A percentile compares a stretch with the other conserved stretches of the same genome.
These are phyloP conservation scores for Micrastur ruficollis DNA, from an alignment of 2,797 vertebrate genomes.

Conservation along the genomic window DNA sequence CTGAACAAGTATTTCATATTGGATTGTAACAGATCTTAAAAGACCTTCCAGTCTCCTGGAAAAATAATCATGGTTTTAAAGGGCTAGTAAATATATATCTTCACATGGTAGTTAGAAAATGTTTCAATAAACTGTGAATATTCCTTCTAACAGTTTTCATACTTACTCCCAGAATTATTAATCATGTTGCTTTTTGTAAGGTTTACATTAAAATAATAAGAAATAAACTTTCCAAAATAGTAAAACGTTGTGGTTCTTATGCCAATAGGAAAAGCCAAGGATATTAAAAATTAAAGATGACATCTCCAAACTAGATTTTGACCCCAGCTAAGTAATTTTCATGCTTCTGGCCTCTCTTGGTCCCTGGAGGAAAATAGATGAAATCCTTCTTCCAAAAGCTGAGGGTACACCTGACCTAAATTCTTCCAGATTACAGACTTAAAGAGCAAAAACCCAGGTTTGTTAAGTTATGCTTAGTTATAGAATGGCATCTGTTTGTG, in stretches of 20 bases:
- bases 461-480: not conserved
- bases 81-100: not conserved
- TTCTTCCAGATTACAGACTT: not conserved
- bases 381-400: not conserved
- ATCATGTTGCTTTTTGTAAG: not conserved
- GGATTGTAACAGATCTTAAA: not conserved
- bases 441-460: not conserved
- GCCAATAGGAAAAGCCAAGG: not conserved
- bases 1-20: not conserved
- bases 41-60: not conserved
- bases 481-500: not conserved
- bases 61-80: conserved; percentile 34
- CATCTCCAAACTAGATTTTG: not conserved
- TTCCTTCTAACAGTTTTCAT: not conserved
- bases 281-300: not conserved
- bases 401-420: not conserved
- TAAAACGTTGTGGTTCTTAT: not conserved
- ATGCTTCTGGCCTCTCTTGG: not conserved
- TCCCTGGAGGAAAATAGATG: not conserved
- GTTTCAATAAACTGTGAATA: not conserved
- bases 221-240: not conserved
- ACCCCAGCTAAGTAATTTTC: not conserved
- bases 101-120: not conserved
- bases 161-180: not conserved
- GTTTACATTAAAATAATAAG: not conserved